A percentile compares a stretch with the other conserved stretches of the same genome.
Evolutionary conservation across 2,888 invertebrate genomes (phyloP).

Genomic region (Seira musarum): DNA sequence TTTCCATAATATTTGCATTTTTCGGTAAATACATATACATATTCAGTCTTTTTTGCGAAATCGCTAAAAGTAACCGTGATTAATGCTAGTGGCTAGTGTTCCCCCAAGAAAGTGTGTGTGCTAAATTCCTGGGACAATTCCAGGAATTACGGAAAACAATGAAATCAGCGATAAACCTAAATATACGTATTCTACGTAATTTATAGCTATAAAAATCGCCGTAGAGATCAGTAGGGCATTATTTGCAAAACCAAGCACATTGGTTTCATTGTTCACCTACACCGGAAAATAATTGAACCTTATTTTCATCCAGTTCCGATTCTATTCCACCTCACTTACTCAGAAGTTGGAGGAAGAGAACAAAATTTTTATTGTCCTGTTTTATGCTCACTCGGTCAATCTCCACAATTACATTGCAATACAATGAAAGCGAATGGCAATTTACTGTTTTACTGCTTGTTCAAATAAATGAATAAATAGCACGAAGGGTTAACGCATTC

Average conservation of each 20-base stretch:
- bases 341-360: not conserved
- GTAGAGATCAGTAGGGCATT: not conserved
- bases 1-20: no score
- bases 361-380: not conserved
- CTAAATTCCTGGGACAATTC: no score
- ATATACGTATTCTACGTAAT: no score
- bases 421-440: no score
- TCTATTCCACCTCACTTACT: not conserved
- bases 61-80: no score
- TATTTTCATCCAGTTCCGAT: not conserved
- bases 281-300: constrained; percentile 2
- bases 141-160: no score
- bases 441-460: not conserved
- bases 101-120: no score
- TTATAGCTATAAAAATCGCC: no score
- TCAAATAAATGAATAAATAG: constrained; percentile 5
- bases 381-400: constrained; percentile 11
- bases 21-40: no score
- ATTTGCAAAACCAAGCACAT: not conserved
- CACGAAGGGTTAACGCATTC: not conserved
- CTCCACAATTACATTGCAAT: not conserved
- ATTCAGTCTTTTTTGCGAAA: no score
- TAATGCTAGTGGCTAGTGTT: no score
- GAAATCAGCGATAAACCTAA: no score
- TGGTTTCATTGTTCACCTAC: not conserved